Percentiles rank a stretch among this genome's conserved stretches.
Evolutionary conservation across 1,140 invertebrate species (phyloP).

Genomic region (Episyrphus balteatus): DNA sequence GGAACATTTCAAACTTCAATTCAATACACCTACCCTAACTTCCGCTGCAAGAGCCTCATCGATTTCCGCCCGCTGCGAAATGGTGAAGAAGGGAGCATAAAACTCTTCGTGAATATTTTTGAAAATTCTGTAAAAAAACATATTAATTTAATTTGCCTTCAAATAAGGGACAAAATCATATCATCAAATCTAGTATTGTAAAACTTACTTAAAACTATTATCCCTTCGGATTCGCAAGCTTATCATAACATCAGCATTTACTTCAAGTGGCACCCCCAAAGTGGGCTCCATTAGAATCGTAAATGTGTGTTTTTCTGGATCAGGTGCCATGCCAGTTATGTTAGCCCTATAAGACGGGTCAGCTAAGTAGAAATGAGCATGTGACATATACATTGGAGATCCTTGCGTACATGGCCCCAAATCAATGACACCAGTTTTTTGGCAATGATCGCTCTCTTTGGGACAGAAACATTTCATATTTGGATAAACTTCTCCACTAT

Average conservation of each 20-base stretch:
- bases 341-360: slow-evolving; percentile 50
- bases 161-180: no score
- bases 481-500: slow-evolving; percentile 46
- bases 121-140: slow-evolving; percentile 39
- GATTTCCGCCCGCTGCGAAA: slow-evolving; percentile 47
- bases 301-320: slow-evolving; percentile 54
- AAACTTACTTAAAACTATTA: slow-evolving; percentile 42
- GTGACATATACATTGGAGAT: slow-evolving; percentile 68
- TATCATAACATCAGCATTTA: slow-evolving; percentile 56
- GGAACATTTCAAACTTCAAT: background rate
- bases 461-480: slow-evolving; percentile 27
- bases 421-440: slow-evolving; percentile 45
- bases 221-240: slow-evolving; percentile 52
- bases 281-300: slow-evolving; percentile 58
- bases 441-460: slow-evolving; percentile 33
- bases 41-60: slow-evolving; percentile 40
- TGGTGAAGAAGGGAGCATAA: slow-evolving; percentile 53
- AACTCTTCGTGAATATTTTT: slow-evolving; percentile 36
- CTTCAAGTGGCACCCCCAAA: slow-evolving; percentile 54
- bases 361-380: slow-evolving; percentile 75
- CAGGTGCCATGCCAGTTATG: slow-evolving; percentile 58
- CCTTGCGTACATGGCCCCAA: slow-evolving; percentile 56
- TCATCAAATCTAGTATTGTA: slow-evolving; percentile 26
- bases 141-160: no score
- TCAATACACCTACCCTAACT: slow-evolving; percentile 34